A percentile compares a stretch with the other conserved stretches of the same genome.
Evolutionary conservation across 2,888 invertebrate species (phyloP).

Genomic region (Helicoverpa assulta): DNA sequence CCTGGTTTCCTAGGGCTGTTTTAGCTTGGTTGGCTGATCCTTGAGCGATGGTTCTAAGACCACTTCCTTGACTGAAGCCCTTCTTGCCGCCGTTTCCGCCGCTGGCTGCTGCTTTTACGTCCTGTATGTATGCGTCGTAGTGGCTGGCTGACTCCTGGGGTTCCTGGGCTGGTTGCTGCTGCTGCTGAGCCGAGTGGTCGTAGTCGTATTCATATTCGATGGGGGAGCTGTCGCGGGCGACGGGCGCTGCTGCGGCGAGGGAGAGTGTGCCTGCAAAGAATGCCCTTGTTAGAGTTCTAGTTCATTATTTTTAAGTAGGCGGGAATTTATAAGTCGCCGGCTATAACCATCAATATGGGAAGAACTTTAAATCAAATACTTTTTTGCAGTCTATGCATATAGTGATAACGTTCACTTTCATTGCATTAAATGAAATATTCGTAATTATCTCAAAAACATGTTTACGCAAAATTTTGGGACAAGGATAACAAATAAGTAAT

Average conservation of each 20-base stretch:
- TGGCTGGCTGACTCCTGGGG: constrained; percentile 86
- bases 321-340: too few relatives aligned
- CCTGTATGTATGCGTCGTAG: constrained; percentile 86
- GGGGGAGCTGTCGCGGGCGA: constrained; percentile 70
- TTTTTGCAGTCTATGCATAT: too few relatives aligned
- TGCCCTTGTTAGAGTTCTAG: neutral
- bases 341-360: too few relatives aligned
- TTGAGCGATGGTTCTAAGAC: constrained; percentile 92
- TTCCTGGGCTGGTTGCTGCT: constrained; percentile 70
- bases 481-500: constrained; percentile 42
- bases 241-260: constrained; percentile 75
- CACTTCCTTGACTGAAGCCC: constrained; percentile 92
- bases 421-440: too few relatives aligned
- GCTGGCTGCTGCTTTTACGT: constrained; percentile 79
- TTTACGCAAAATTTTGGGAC: constrained; percentile 8
- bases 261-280: constrained; percentile 73
- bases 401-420: too few relatives aligned
- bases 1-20: constrained; percentile 92
- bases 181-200: constrained; percentile 70
- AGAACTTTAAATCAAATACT: too few relatives aligned
- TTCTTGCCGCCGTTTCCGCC: constrained; percentile 83
- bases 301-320: neutral
- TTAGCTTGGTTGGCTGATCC: constrained; percentile 94
- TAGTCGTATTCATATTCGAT: constrained; percentile 85
- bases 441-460: too few relatives aligned